Conservation (phyloP, 2,797 vertebrate genomes). For the Lutjanus argentimaculatus region DNA sequence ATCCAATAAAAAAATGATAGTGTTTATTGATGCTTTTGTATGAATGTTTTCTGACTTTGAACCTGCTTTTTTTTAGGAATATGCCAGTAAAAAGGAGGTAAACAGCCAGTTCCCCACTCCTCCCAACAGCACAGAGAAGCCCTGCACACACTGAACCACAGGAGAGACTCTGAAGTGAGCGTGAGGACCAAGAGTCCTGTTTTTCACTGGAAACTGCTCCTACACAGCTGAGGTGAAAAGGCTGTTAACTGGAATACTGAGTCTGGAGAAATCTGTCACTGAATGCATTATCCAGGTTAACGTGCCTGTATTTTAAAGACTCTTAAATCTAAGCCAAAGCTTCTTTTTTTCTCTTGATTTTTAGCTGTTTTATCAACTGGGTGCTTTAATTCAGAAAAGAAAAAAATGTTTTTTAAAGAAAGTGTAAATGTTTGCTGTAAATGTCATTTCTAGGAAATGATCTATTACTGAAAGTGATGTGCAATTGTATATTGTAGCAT, state of each 20-base stretch:
- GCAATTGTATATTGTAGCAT: slow-evolving; percentile 44
- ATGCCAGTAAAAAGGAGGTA: slow-evolving; percentile 56
- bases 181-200: background rate
- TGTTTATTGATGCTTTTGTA: too few relatives aligned
- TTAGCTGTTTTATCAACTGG: slow-evolving; percentile 11
- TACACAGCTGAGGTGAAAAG: background rate
- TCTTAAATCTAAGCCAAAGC: slow-evolving; percentile 22
- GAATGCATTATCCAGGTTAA: background rate
- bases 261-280: background rate
- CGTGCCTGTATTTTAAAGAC: slow-evolving; percentile 2
- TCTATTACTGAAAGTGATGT: slow-evolving; percentile 28
- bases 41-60: background rate
- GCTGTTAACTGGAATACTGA: background rate
- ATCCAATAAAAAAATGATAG: too few relatives aligned
- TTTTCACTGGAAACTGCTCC: background rate
- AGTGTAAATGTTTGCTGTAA: slow-evolving; percentile 17
- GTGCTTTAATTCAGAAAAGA: slow-evolving; percentile 21
- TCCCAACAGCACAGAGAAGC: slow-evolving; percentile 92
- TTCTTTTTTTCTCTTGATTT: slow-evolving; percentile 8
- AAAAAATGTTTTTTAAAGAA: background rate
- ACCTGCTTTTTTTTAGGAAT: slow-evolving; percentile 48
- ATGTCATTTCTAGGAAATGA: slow-evolving; percentile 28
- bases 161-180: background rate
- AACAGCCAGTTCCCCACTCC: slow-evolving; percentile 85
- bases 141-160: slow-evolving; percentile 25